Percentiles rank a stretch among this genome's conserved stretches.
These are phyloP conservation scores for Triplophysa rosa DNA, from an alignment of 2,113 vertebrate species.

Conservation along the genomic window DNA sequence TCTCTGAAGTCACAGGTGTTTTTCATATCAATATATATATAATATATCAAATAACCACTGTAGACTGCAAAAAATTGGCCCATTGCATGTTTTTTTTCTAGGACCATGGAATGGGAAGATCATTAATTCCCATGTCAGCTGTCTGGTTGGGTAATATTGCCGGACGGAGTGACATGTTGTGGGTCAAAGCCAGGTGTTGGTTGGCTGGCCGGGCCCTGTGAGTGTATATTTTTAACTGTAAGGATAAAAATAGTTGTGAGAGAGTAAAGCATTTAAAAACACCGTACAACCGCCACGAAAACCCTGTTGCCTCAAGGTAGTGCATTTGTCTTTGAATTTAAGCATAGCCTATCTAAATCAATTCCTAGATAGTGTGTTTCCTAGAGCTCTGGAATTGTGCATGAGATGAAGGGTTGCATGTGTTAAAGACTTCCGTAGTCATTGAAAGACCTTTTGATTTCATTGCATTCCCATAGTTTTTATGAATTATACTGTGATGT, in stretches of 20 bases:
- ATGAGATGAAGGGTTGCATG: conserved; percentile 49
- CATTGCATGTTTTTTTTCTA: neutral
- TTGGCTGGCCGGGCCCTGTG: conserved; percentile 75
- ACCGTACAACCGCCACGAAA: conserved; percentile 40
- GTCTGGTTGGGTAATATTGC: conserved; percentile 19
- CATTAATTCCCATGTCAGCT: conserved; percentile 5
- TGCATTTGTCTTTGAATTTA: conserved; percentile 32
- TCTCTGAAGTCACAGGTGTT: neutral
- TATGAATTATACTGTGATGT: neutral
- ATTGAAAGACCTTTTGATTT: neutral
- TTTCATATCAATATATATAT: too few relatives aligned
- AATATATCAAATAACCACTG: neutral
- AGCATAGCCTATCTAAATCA: conserved; percentile 16
- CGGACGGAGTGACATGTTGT: conserved; percentile 24
- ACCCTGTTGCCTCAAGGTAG: conserved; percentile 67
- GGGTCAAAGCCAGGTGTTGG: conserved; percentile 59
- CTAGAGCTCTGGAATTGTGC: conserved; percentile 28
- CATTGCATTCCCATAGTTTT: too few relatives aligned
- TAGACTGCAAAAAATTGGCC: neutral
- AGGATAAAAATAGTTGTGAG: conserved; percentile 74
- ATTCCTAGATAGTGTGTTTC: neutral
- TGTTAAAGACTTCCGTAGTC: neutral
- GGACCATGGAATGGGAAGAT: neutral
- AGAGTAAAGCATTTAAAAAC: conserved; percentile 63
- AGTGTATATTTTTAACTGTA: conserved; percentile 83